Conservation (phyloP, 2,888 invertebrate genomes). For the Rhingia campestris region DNA sequence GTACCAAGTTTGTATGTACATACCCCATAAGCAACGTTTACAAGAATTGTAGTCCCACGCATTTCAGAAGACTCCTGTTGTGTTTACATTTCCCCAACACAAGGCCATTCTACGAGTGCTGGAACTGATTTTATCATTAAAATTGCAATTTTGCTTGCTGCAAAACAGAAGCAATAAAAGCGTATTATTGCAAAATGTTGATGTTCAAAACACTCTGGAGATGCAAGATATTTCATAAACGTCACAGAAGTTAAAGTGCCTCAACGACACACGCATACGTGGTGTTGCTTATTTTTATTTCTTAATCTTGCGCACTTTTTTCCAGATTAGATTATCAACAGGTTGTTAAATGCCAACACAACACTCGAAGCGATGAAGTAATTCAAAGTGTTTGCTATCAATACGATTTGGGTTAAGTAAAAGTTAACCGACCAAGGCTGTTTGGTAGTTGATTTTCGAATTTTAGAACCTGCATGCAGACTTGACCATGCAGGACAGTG, state of each 20-base stretch:
- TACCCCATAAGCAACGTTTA: constrained; percentile 5
- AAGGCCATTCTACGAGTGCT: background rate
- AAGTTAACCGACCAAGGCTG: background rate
- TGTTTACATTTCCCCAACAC: constrained; percentile 16
- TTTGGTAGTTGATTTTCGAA: constrained; percentile 7
- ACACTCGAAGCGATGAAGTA: constrained; percentile 27
- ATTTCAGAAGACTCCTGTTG: background rate
- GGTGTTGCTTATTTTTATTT: background rate
- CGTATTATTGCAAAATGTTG: background rate
- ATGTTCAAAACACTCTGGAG: constrained; percentile 18
- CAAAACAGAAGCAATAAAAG: background rate
- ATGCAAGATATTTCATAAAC: constrained; percentile 2
- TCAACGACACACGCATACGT: constrained; percentile 20
- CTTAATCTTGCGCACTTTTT: constrained; percentile 9
- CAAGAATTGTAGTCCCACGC: constrained; percentile 23
- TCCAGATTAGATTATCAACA: constrained; percentile 21
- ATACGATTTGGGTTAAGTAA: constrained; percentile 7
- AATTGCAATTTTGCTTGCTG: too few relatives aligned
- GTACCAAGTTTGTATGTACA: background rate
- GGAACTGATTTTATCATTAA: too few relatives aligned
- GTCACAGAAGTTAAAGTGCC: constrained; percentile 2
- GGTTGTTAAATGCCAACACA: constrained; percentile 39
- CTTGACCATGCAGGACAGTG: background rate
- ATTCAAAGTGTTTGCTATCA: constrained; percentile 10
- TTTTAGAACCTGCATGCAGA: background rate